A percentile compares a stretch with the other conserved stretches of the same genome.
Evolutionary conservation across 2,113 vertebrate genomes (phyloP).

Genomic region (Lepus timidus): DNA sequence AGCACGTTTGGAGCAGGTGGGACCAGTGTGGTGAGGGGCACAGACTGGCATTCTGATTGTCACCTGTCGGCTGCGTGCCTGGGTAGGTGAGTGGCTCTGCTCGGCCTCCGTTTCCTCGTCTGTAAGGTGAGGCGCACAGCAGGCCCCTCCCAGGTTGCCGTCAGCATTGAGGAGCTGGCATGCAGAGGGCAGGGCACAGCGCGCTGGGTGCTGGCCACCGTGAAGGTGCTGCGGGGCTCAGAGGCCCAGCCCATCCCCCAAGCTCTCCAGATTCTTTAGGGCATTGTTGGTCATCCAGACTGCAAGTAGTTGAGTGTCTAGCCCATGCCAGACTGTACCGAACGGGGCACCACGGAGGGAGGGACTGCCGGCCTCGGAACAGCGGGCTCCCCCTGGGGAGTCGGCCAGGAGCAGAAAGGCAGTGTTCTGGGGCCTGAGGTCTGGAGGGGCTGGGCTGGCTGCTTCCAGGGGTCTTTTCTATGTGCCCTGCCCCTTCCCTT

Average conservation of each 20-base stretch:
- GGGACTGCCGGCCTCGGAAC: neutral
- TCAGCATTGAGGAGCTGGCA: neutral
- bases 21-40: neutral
- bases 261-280: too few relatives aligned
- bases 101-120: neutral
- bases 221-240: rapidly evolving
- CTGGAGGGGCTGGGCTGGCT: neutral
- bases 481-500: neutral
- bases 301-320: neutral
- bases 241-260: too few relatives aligned
- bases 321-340: neutral
- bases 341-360: neutral
- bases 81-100: neutral
- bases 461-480: neutral
- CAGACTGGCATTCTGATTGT: rapidly evolving
- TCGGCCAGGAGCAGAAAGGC: neutral
- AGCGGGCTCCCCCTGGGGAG: rapidly evolving
- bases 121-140: rapidly evolving
- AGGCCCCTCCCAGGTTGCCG: neutral
- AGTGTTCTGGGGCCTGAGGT: too few relatives aligned
- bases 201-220: rapidly evolving
- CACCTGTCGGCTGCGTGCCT: rapidly evolving
- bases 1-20: rapidly evolving
- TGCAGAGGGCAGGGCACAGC: neutral
- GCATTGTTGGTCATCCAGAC: neutral